These are phyloP conservation scores for Stenotaenia linearis DNA, from an alignment of 2,888 invertebrate genomes.

Conservation along the genomic window DNA sequence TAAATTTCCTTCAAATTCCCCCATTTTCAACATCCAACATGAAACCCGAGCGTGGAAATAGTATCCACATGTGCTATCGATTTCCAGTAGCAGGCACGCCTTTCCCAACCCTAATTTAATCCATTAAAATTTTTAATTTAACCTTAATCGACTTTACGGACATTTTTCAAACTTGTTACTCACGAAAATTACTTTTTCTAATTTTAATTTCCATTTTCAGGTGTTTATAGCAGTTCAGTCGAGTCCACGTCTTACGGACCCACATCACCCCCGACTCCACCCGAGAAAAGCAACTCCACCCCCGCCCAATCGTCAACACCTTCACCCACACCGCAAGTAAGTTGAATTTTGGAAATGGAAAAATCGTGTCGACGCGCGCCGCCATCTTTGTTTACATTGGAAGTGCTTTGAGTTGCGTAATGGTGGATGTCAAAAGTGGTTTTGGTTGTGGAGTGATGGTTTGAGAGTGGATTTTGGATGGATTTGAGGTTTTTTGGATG, in stretches of 20 bases:
- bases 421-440: no score
- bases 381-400: no score
- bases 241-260: conserved; percentile 41
- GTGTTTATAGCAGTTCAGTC: conserved; percentile 43
- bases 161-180: background rate
- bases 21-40: no score
- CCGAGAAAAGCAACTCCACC: background rate
- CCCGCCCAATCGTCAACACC: no score
- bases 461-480: no score
- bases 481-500: no score
- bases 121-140: background rate
- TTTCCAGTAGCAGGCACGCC: background rate
- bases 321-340: background rate
- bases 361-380: background rate
- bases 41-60: no score
- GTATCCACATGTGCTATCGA: background rate
- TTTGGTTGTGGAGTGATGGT: no score
- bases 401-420: no score
- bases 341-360: background rate
- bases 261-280: conserved; percentile 34
- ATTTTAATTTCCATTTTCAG: conserved; percentile 35
- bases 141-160: background rate
- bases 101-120: background rate
- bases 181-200: background rate
- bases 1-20: no score